phyloP scores from a whole-genome alignment of 2,888 invertebrate species.

The Acrocyrtus sp. region DNA sequence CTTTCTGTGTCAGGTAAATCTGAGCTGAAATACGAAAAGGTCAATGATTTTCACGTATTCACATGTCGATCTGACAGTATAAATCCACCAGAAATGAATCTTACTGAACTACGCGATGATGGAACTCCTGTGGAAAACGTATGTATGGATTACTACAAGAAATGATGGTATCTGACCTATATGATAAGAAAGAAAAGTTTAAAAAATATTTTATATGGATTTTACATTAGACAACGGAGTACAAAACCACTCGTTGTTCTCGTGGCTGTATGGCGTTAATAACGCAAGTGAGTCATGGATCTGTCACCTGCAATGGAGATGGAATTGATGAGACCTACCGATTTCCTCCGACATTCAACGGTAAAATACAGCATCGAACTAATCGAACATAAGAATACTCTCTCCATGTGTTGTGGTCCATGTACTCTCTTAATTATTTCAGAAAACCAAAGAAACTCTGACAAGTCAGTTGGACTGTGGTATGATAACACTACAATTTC shows the following conservation, averaged over 20 bases:
- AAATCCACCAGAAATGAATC: constrained; percentile 31
- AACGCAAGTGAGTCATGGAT: constrained; percentile 43
- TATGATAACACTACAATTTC: constrained; percentile 38
- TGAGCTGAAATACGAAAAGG: constrained; percentile 53
- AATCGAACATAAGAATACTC: too few species aligned
- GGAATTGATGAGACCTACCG: constrained; percentile 47
- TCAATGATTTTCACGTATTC: constrained; percentile 53
- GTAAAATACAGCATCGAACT: too few species aligned
- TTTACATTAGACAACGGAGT: constrained; percentile 24
- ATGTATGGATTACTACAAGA: not conserved
- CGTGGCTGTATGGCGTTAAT: constrained; percentile 46
- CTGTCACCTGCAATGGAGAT: constrained; percentile 49
- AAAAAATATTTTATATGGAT: too few species aligned
- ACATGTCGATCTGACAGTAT: constrained; percentile 47
- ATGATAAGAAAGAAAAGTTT: not conserved
- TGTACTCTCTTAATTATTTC: not conserved
- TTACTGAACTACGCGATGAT: constrained; percentile 38
- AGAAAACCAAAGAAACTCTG: constrained; percentile 41
- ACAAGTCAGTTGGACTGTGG: constrained; percentile 50
- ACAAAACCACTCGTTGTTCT: constrained; percentile 37
- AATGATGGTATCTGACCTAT: too few species aligned
- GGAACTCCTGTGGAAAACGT: constrained; percentile 41
- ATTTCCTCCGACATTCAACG: constrained; percentile 34
- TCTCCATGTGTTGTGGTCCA: not conserved
- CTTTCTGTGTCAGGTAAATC: constrained; percentile 14